Percentiles rank a stretch among this genome's conserved stretches.
Conservation (phyloP, 2,797 vertebrate species). For the Alectoris magna region DNA sequence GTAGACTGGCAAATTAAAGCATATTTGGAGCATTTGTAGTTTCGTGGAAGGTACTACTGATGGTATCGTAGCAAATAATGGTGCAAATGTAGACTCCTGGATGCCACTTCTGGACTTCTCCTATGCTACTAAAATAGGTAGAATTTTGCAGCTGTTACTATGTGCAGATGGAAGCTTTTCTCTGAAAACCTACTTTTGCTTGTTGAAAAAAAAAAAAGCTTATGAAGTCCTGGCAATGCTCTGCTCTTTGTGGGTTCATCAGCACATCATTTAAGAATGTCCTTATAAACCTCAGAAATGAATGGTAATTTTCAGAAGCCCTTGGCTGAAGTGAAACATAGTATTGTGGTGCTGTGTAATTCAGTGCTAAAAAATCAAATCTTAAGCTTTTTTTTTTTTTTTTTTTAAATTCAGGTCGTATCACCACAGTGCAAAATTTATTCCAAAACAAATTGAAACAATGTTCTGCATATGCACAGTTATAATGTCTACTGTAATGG, state of each 20-base stretch:
- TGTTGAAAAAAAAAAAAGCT: not conserved
- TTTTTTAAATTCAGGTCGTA: not conserved
- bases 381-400: no score
- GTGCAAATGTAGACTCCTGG: not conserved
- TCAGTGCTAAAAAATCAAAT: not conserved
- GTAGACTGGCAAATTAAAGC: not conserved
- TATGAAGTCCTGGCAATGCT: not conserved
- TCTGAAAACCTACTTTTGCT: not conserved
- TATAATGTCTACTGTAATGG: not conserved
- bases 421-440: not conserved
- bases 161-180: not conserved
- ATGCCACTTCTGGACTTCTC: not conserved
- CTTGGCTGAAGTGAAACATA: not conserved
- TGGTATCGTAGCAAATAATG: not conserved
- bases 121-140: not conserved
- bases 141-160: not conserved
- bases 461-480: not conserved
- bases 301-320: not conserved
- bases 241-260: not conserved
- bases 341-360: not conserved
- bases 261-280: not conserved
- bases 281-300: not conserved
- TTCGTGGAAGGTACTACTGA: not conserved
- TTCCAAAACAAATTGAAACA: constrained; percentile 12
- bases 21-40: not conserved